A percentile compares a stretch with the other conserved stretches of the same genome.
These are phyloP conservation scores for Marmota flaviventris DNA, from an alignment of 2,113 vertebrate genomes.

Conservation along the genomic window DNA sequence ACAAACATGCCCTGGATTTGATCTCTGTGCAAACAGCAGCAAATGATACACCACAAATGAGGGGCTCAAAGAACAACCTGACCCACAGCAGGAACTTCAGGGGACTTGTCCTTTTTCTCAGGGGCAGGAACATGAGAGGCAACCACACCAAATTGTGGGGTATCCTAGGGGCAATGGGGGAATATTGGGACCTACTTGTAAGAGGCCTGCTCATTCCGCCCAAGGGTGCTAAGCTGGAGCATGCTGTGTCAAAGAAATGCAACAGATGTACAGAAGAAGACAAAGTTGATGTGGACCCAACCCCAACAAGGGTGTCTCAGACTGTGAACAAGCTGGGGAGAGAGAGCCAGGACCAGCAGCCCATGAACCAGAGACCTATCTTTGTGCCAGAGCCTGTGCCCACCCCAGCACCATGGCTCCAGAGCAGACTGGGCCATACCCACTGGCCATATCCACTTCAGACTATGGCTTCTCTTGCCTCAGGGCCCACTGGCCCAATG, in stretches of 20 bases:
- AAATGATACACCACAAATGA: not conserved
- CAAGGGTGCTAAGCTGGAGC: not conserved
- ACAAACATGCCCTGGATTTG: not conserved
- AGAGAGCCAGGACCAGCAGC: not conserved
- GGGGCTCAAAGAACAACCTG: not conserved
- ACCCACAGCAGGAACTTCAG: not conserved
- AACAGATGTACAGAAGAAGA: fast-evolving
- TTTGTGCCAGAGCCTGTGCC: not conserved
- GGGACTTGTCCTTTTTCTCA: not conserved
- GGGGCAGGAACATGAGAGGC: not conserved
- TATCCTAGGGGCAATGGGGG: not conserved
- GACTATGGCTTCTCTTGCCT: not conserved
- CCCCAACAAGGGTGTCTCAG: too few species aligned
- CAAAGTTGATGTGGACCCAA: not conserved
- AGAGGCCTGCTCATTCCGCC: not conserved
- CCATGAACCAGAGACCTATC: not conserved
- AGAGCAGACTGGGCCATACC: not conserved
- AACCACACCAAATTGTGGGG: fast-evolving
- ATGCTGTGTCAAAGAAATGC: too few species aligned
- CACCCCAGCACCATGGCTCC: not conserved
- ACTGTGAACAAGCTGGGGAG: too few species aligned
- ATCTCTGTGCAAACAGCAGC: not conserved
- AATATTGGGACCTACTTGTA: not conserved
- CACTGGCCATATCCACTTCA: not conserved
- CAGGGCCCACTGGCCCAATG: fast-evolving